A percentile compares a stretch with the other conserved stretches of the same genome.
Evolutionary conservation across 2,888 invertebrate genomes (phyloP).

Genomic region (Allophyes oxyacanthae): DNA sequence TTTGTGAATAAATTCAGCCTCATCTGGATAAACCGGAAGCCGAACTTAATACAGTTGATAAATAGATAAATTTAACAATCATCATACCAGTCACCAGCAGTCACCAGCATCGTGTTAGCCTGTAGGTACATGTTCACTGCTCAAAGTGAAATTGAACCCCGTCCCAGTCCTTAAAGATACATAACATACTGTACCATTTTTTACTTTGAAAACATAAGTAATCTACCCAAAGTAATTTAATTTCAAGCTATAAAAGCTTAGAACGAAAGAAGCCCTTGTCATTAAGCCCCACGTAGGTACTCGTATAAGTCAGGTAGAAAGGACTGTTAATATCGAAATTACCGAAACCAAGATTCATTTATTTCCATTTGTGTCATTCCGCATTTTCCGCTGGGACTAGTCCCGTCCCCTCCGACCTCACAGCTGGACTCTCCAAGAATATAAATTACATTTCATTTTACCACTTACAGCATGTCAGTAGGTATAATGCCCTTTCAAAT

Average conservation of each 20-base stretch:
- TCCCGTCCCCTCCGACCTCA: constrained; percentile 46
- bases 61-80: no score
- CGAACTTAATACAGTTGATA: no score
- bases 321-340: constrained; percentile 51
- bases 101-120: no score
- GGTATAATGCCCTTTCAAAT: constrained; percentile 44
- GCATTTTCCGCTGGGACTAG: constrained; percentile 56
- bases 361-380: constrained; percentile 70
- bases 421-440: constrained; percentile 60
- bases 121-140: no score
- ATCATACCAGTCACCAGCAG: no score
- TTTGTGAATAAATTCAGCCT: no score
- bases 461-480: constrained; percentile 51
- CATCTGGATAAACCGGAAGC: no score
- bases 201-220: not conserved
- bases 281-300: constrained; percentile 5
- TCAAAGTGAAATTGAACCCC: no score
- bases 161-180: no score
- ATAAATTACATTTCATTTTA: constrained; percentile 66
- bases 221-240: constrained; percentile 16
- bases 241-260: constrained; percentile 9
- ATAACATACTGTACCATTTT: no score
- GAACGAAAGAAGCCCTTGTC: no score
- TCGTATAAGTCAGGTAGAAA: constrained; percentile 18
- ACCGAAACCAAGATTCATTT: constrained; percentile 64